Base-by-base conservation (phyloP, 2,888 invertebrate species). In the Perizoma flavofasciatum region DNA sequence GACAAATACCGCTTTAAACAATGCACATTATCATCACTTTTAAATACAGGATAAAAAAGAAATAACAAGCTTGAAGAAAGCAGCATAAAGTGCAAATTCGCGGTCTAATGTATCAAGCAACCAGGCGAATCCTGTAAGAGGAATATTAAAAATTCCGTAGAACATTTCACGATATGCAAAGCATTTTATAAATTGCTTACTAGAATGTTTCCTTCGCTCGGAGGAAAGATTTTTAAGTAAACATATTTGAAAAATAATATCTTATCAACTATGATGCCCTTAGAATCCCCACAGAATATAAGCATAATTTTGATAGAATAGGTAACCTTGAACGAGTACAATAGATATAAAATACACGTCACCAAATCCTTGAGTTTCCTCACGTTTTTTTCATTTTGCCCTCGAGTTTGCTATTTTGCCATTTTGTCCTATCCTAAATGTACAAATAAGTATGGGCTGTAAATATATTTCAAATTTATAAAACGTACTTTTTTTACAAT, bases 41-140 rank as follows among this genome's bases (percentile, higher is more conserved):
- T 32, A 8, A 46, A 22, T 46, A 35, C 9, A 8, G 8, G 8
- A 41, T 52, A 4, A 37, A 9, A 9, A 32, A 6, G 5, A 37
- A 11, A 54, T 47, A 41, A 47, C 43, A 9, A 43, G 11, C 22
- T 32, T 34, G 22, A 44, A 43, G 9, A 49, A 59, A 59, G 66
- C 69, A 69, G 68, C 67, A 72, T 71, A 79, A 78, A 74, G 72
- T 72, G 78, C 81, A 81, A n/a, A 83, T 87, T 86, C 79, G 41
- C 72, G 78, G 78, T 83, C 77, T 75, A 79, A 84, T 83, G 76
- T 83, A 81, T 85, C 82, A 85, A 77, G 73, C 74, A 73, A 82
- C 84, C 75, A 75, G 77, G 70, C 69, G 62, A 63, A 73, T 79
- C 78, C 75, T 77, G 73, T 75, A 75, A 76, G 72, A 68, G 63